Percentiles rank a stretch among this genome's conserved stretches.
Conservation (phyloP, 1,140 invertebrate species). For the Bombus sibiricus region DNA sequence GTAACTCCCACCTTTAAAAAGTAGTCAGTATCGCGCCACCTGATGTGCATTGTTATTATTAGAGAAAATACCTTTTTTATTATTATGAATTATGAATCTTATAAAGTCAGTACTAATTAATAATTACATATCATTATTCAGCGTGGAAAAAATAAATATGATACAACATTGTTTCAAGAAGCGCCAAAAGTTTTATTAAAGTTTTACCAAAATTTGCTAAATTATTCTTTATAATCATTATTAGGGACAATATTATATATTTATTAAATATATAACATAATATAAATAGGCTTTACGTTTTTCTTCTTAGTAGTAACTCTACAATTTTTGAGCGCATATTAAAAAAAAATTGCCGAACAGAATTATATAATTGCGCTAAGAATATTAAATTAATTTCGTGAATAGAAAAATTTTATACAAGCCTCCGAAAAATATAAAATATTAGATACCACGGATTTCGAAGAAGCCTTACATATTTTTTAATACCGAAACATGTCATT, state of each 20-base stretch:
- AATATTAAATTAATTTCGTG: neutral
- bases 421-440: conserved; percentile 1
- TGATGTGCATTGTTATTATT: neutral
- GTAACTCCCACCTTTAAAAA: conserved; percentile 8
- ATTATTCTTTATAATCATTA: conserved; percentile 15
- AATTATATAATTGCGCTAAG: neutral
- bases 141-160: neutral
- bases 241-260: conserved; percentile 1
- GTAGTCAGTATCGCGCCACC: neutral
- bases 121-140: neutral
- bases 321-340: neutral
- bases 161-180: conserved; percentile 17
- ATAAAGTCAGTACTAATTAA: neutral
- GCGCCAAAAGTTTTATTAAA: conserved; percentile 41
- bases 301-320: neutral
- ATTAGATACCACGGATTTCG: neutral
- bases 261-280: neutral
- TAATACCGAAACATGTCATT: neutral
- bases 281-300: neutral
- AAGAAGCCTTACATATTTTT: neutral
- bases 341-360: neutral
- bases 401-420: conserved; percentile 10
- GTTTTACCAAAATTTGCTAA: conserved; percentile 23
- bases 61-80: neutral
- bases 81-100: neutral